Conservation (phyloP, 2,113 vertebrate species). For the Carassius auratus region DNA sequence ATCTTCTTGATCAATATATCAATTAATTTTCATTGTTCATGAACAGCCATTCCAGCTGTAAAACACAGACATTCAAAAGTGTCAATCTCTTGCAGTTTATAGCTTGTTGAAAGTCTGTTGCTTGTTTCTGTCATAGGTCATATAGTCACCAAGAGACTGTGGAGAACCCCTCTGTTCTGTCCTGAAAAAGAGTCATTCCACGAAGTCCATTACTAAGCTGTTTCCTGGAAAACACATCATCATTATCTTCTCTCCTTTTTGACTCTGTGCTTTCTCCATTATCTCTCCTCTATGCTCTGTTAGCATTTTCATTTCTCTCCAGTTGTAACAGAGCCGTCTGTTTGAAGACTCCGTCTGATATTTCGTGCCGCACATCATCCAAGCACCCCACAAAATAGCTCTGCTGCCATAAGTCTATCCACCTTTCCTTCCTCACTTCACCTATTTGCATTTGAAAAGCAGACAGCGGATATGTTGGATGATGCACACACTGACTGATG, state of each 20-base stretch:
- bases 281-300: neutral
- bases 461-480: neutral
- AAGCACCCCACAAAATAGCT: neutral
- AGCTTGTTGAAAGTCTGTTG: constrained; percentile 32
- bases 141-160: constrained; percentile 28
- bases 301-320: neutral
- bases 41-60: neutral
- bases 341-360: neutral
- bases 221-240: constrained; percentile 50
- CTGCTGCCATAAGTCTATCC: neutral
- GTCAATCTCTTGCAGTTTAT: constrained; percentile 29
- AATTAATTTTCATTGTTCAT: neutral
- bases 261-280: constrained; percentile 6
- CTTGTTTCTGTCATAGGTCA: constrained; percentile 3
- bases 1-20: neutral
- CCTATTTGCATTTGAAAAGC: constrained; percentile 26
- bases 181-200: constrained; percentile 33
- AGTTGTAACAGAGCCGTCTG: neutral
- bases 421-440: neutral
- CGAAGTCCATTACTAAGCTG: constrained; percentile 36
- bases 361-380: neutral
- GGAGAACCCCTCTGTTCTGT: constrained; percentile 46
- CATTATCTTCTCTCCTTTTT: constrained; percentile 19
- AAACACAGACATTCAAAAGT: constrained; percentile 7
- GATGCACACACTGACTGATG: constrained; percentile 21